Evolutionary conservation across 2,797 vertebrate genomes (phyloP), one percentile per base, ranked within the genome.

Genomic region (Podarcis lilfordi): DNA sequence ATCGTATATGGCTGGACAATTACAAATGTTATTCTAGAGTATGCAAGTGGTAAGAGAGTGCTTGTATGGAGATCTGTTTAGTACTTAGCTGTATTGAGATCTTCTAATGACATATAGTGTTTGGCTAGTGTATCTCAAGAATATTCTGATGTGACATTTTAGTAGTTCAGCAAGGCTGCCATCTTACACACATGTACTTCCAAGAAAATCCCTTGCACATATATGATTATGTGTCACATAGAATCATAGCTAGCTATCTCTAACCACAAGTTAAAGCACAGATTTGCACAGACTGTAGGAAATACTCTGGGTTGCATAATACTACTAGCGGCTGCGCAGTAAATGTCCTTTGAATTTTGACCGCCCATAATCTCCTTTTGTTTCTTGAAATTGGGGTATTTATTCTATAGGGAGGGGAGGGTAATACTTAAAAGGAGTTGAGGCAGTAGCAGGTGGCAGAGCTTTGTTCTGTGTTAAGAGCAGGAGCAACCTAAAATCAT

Each of bases 21-120:
- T 72, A 80, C 81, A 80, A 89, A 68, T 35, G 83, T 66, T 50
- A 68, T 88, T 64, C 85, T 89, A 91, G 88, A 37, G 23, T 66
- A 27, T 21, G 80, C 0, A 83, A 68, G 27, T 2, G 77, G 43
- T 88, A 78, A 1, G 88, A 40, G 87, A 75, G 92, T 10, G n/a
- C 2, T 80, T 80, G 17, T 72, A 17, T 72, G 11, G 29, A 45
- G 43, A 27, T 45, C 27, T 11, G 43, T n/a, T 13, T 64, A 23
- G 5, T 35, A 15, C 9, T 37, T 80, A 32, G n/a, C 25, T 35
- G 32, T 17, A 74, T 7, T 35, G 8, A 74, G 32, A 64, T 23
- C 32, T 35, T 35, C 32, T 21, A 74, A 3, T 59, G 7, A 25
- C 50, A n/a, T 59, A n/a, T 40, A 68, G 25, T 1, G 3, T 17